Conservation (phyloP, 2,113 vertebrate species). For the Ochotona curzoniae region DNA sequence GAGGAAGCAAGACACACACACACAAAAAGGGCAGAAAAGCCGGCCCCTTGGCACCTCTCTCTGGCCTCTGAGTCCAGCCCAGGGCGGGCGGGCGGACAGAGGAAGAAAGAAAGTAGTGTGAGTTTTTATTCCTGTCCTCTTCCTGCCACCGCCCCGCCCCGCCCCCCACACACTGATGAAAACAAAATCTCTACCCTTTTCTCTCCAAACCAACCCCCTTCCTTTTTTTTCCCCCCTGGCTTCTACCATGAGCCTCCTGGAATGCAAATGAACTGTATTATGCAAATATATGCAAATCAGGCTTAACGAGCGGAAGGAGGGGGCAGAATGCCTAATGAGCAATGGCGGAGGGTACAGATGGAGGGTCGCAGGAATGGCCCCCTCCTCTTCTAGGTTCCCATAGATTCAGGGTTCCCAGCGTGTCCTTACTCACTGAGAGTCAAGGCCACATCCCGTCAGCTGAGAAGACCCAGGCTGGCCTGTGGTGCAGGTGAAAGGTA, state of each 20-base stretch:
- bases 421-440: constrained; percentile 50
- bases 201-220: constrained; percentile 83
- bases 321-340: constrained; percentile 88
- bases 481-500: neutral
- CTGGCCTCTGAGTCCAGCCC: constrained; percentile 71
- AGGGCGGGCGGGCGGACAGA: constrained; percentile 69
- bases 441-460: neutral
- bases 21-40: constrained; percentile 74
- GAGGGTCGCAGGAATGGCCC: constrained; percentile 73
- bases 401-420: constrained; percentile 40
- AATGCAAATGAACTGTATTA: constrained; percentile 99
- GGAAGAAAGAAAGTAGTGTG: constrained; percentile 74
- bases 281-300: constrained; percentile 99
- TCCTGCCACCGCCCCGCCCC: constrained; percentile 71
- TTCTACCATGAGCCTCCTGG: constrained; percentile 95
- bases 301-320: constrained; percentile 96
- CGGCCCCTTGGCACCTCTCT: constrained; percentile 73
- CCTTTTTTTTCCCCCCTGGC: constrained; percentile 81
- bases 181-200: constrained; percentile 82
- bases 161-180: constrained; percentile 75
- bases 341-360: constrained; percentile 81
- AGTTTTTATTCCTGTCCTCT: constrained; percentile 76
- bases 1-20: constrained; percentile 69
- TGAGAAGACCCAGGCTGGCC: neutral
- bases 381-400: constrained; percentile 67